Percentiles rank a stretch among this genome's conserved stretches.
These are phyloP conservation scores for Hyla sarda DNA, from an alignment of 2,113 vertebrate genomes.

Conservation along the genomic window DNA sequence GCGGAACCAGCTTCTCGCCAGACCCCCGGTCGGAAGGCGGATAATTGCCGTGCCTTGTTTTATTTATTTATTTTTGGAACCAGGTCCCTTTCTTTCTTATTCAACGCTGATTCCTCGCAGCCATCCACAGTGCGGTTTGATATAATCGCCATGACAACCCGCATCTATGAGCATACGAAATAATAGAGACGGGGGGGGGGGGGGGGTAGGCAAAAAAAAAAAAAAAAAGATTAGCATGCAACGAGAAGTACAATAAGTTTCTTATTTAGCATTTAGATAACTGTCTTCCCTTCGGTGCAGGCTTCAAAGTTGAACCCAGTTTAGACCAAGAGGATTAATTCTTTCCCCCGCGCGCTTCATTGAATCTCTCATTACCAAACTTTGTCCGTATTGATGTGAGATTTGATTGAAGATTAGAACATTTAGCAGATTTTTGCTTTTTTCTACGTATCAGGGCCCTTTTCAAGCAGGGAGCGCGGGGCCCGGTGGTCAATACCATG, in stretches of 20 bases:
- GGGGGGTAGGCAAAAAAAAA: too few relatives aligned
- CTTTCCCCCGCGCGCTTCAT: slow-evolving; percentile 98
- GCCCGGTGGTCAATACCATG: slow-evolving; percentile 96
- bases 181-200: slow-evolving; percentile 94
- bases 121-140: slow-evolving; percentile 81
- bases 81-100: slow-evolving; percentile 72
- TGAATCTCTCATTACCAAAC: slow-evolving; percentile 99
- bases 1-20: slow-evolving; percentile 45
- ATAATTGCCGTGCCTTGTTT: slow-evolving; percentile 60
- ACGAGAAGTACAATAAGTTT: slow-evolving; percentile 99
- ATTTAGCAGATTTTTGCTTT: slow-evolving; percentile 99
- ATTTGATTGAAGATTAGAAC: slow-evolving; percentile 99
- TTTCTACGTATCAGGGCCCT: slow-evolving; percentile 93
- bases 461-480: slow-evolving; percentile 83
- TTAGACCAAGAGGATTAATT: slow-evolving; percentile 99
- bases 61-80: slow-evolving; percentile 64
- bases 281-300: slow-evolving; percentile 93
- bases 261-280: slow-evolving; percentile 99
- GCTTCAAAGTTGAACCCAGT: slow-evolving; percentile 99
- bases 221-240: slow-evolving; percentile 99
- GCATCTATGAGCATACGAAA: slow-evolving; percentile 89
- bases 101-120: slow-evolving; percentile 69
- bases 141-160: slow-evolving; percentile 96
- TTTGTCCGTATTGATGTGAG: slow-evolving; percentile 99
- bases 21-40: slow-evolving; percentile 58